phyloP scores from a whole-genome alignment of 2,113 vertebrate species.

The Dasyurus viverrinus region DNA sequence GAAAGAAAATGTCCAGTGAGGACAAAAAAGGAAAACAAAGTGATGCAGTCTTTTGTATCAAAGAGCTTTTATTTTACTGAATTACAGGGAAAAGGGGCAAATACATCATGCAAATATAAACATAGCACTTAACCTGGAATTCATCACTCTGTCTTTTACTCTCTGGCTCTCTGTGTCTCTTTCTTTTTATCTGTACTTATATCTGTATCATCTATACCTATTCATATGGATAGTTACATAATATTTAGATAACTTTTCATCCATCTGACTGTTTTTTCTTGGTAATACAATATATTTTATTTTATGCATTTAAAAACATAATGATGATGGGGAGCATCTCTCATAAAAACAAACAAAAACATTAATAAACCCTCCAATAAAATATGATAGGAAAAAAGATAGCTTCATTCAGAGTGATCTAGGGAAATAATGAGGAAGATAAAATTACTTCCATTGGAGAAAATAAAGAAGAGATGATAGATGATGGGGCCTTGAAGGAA shows the following conservation, averaged over 20 bases:
- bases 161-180: not conserved
- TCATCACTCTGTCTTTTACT: not conserved
- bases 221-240: not conserved
- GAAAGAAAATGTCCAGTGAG: not conserved
- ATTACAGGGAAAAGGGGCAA: not conserved
- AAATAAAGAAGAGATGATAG: not conserved
- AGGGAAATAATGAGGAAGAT: not conserved
- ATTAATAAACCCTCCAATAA: not conserved
- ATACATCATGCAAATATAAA: not conserved
- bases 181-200: not conserved
- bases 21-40: not conserved
- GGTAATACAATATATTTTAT: not conserved
- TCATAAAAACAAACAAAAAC: not conserved
- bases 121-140: not conserved
- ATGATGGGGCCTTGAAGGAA: not conserved
- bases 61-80: not conserved
- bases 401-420: not conserved
- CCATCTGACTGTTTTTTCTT: not conserved
- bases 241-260: not conserved
- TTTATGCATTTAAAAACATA: not conserved
- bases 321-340: not conserved
- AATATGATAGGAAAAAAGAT: not conserved
- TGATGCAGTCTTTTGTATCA: not conserved
- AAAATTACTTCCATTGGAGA: not conserved
- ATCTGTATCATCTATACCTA: not conserved